Evolutionary conservation across 2,888 invertebrate genomes (phyloP), one percentile per base, ranked within the genome.

Genomic region (Conops quadrifasciatus): DNA sequence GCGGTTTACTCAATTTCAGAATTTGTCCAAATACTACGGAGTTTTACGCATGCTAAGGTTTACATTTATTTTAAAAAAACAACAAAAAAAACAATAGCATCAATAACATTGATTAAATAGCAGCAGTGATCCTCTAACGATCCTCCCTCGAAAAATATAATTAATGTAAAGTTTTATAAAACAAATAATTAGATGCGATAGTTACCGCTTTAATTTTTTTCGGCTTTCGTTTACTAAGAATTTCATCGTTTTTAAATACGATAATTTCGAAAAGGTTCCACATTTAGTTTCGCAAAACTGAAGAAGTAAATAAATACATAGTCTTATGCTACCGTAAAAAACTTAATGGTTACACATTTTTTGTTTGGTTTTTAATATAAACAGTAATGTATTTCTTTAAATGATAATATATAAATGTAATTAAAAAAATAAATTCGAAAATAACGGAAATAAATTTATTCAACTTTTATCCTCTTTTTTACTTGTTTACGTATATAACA

Each of bases 391-490:
- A 59, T 59, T 66, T 67, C 58, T 59, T 59, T 67, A 59, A 59
- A 59, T 67, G 28, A 67, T 59, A 56, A 53, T 53, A 66, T 63
- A 63, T 67, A 67, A 58, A 67, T 67, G 67, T 67, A 67, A 67
- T 67, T 67, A 59, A 47, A 59, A 49, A 67, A 59, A 67, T 59
- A 67, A 59, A 59, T 47, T 65, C 15, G 30, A 65, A 62, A 36
- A 19, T 56, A 43, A 62, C 30, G 9, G 36, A 36, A 36, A 7
- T 36, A 9, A 36, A 9, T 36, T 7, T 36, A 36, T 36, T 36
- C 36, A 36, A 28, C n/a, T 11, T 58, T 30, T n/a, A 26, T 59
- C n/a, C n/a, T n/a, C n/a, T n/a, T n/a, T n/a, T n/a, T n/a, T n/a
- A n/a, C n/a, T n/a, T n/a, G n/a, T n/a, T n/a, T n/a, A n/a, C n/a